These are phyloP conservation scores for Corapipo altera DNA, from an alignment of 2,113 vertebrate genomes.

Conservation along the genomic window DNA sequence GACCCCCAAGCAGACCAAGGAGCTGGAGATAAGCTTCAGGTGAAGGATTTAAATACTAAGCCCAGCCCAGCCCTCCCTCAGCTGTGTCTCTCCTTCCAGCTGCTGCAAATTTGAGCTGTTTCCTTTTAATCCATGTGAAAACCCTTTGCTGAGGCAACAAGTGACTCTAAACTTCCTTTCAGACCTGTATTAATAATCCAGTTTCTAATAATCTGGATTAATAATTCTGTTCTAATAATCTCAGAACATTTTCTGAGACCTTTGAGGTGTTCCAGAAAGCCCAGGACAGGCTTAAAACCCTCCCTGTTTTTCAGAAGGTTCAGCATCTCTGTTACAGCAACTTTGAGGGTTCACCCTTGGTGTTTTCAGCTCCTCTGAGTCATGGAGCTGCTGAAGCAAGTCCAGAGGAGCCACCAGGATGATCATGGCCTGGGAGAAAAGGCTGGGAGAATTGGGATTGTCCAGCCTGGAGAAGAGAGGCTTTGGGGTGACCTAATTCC, in stretches of 20 bases:
- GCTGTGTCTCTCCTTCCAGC: neutral
- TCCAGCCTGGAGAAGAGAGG: neutral
- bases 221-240: too few species aligned
- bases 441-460: neutral
- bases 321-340: neutral
- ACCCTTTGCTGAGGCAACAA: neutral
- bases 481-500: neutral
- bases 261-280: neutral
- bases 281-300: neutral
- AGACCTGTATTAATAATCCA: fast-evolving
- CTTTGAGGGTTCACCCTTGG: neutral
- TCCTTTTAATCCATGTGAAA: neutral
- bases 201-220: too few species aligned
- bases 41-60: neutral
- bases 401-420: neutral
- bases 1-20: neutral
- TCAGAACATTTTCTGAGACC: neutral
- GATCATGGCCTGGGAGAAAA: neutral
- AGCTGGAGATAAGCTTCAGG: neutral
- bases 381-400: neutral
- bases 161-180: neutral
- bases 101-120: neutral
- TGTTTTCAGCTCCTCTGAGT: neutral
- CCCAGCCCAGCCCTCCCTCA: too few species aligned
- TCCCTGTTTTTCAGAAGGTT: neutral